Percentiles rank a stretch among this genome's conserved stretches.
phyloP scores from a whole-genome alignment of 2,797 vertebrate species.

The Semotilus atromaculatus region DNA sequence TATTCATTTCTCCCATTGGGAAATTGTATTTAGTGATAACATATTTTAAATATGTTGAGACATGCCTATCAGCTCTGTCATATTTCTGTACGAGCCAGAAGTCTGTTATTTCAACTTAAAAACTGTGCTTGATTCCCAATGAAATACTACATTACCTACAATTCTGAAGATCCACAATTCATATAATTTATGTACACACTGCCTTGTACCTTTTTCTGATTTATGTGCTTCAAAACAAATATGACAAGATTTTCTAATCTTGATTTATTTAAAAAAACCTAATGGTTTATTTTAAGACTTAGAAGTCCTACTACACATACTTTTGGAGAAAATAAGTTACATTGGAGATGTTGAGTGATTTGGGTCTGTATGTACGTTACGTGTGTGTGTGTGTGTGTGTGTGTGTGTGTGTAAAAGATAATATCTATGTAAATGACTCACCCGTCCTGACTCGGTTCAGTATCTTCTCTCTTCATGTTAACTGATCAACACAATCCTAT shows the following conservation, averaged over 20 bases:
- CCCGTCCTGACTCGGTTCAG: conserved; percentile 42
- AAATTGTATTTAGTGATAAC: neutral
- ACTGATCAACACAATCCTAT: conserved; percentile 38
- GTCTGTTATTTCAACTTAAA: neutral
- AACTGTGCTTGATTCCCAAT: neutral
- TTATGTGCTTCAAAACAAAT: neutral
- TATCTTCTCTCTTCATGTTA: conserved; percentile 43
- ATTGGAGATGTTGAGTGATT: too few species aligned
- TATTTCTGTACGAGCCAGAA: neutral
- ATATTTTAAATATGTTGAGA: neutral
- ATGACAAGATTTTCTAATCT: neutral
- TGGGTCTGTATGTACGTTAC: too few species aligned
- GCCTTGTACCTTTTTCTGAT: neutral
- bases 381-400: too few species aligned
- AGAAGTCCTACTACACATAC: too few species aligned
- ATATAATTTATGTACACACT: neutral
- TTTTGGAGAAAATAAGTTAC: too few species aligned
- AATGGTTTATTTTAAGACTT: neutral
- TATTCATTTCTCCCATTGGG: neutral
- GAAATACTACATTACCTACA: neutral
- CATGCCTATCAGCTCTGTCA: neutral
- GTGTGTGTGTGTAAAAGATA: too few species aligned
- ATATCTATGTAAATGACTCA: neutral
- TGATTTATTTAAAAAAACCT: neutral
- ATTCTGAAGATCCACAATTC: neutral